Evolutionary conservation across 1,140 invertebrate species (phyloP).

Genomic region (Pseudomyrmex sp.): DNA sequence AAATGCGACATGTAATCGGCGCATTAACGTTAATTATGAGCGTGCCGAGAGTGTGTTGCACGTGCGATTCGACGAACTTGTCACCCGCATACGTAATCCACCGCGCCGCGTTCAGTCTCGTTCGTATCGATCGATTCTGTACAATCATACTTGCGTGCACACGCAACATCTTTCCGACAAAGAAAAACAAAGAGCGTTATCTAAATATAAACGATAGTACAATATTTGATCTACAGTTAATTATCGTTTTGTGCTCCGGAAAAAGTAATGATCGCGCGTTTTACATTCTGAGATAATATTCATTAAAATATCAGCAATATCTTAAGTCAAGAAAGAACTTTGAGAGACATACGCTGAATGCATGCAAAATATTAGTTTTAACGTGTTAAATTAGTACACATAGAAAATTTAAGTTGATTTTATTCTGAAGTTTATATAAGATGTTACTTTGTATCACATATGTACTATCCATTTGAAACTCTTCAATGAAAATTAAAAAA

Average conservation of each 20-base stretch:
- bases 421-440: too few relatives aligned
- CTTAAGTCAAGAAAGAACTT: too few relatives aligned
- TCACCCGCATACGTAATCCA: constrained; percentile 32
- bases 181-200: constrained; percentile 4
- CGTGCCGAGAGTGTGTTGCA: constrained; percentile 39
- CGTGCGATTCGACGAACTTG: constrained; percentile 42
- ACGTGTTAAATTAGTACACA: too few relatives aligned
- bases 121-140: constrained; percentile 32
- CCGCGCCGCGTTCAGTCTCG: constrained; percentile 2
- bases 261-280: neutral
- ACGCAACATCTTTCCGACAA: neutral
- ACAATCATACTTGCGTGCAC: neutral
- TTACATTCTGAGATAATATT: constrained; percentile 2
- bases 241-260: neutral
- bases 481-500: too few relatives aligned
- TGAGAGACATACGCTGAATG: too few relatives aligned
- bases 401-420: too few relatives aligned
- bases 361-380: too few relatives aligned
- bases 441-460: too few relatives aligned
- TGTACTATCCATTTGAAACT: too few relatives aligned
- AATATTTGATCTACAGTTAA: neutral
- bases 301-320: neutral
- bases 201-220: neutral
- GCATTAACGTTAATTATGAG: constrained; percentile 48
- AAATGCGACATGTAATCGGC: constrained; percentile 43